Conservation (phyloP, 2,797 vertebrate species). For the Acanthurus leucopareius region DNA sequence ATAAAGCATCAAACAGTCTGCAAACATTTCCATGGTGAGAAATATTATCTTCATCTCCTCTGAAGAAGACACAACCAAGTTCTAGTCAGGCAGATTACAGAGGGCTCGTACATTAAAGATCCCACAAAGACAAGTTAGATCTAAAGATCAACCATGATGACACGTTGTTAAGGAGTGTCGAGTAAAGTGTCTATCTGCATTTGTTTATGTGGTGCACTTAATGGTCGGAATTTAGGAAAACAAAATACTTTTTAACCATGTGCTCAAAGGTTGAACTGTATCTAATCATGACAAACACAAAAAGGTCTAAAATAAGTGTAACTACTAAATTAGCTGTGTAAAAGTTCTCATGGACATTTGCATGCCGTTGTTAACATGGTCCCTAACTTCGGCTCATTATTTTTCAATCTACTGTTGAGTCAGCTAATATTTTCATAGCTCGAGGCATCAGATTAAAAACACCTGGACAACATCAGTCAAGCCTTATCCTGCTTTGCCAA, state of each 20-base stretch:
- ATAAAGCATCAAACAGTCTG: conserved; percentile 81
- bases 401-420: conserved; percentile 13
- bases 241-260: background rate
- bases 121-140: background rate
- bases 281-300: background rate
- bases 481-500: conserved; percentile 3
- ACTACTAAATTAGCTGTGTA: background rate
- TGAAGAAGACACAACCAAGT: conserved; percentile 49
- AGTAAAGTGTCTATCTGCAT: background rate
- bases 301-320: background rate
- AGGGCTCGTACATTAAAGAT: conserved; percentile 46
- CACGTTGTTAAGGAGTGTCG: background rate
- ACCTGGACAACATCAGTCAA: conserved; percentile 15
- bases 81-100: conserved; percentile 51
- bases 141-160: background rate
- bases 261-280: background rate
- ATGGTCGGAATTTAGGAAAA: background rate
- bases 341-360: conserved; percentile 10
- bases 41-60: conserved; percentile 56
- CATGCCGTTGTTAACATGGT: background rate
- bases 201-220: background rate
- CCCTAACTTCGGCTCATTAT: conserved; percentile 21
- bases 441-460: background rate
- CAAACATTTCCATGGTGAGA: conserved; percentile 48
- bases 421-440: conserved; percentile 1